Base-by-base conservation (phyloP, 1,140 invertebrate species). In the Cydia amplana region DNA sequence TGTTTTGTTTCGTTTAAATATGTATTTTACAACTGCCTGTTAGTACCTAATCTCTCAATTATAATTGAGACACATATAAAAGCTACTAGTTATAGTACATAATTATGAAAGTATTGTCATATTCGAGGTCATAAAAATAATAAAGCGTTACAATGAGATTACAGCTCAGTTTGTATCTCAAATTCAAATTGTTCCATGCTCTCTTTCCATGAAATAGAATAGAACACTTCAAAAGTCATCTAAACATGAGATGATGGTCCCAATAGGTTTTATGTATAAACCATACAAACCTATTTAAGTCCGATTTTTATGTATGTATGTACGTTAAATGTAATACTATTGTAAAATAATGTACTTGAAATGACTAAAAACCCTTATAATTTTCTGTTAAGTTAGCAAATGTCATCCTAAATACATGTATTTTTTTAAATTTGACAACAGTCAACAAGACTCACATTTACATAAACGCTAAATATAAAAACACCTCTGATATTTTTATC, bases 41-140 rank as follows among this genome's bases (percentile, higher is more conserved):
- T 25, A 18, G 32, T 36, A 40, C 32, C 65, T 65, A 65, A 43
- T 36, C 7, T 65, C 25, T 70, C 64, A 67, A 55, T 55, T 70
- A 70, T 36, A 46, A 70, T 65, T 55, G 20, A 73, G 74, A 36
- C 72, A 77, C 75, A 75, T 79, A 77, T 32, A 79, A 79, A 79
- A 77, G 74, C 78, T 79, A 79, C 70, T 20, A 70, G 43, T 73
- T 77, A 77, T 36, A 70, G 18, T 75, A 64, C 20, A 74, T 36
- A 73, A 65, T 55, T 63, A 72, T 73, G 20, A 72, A 43, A 25
- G 49, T 79, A 79, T 77, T 79, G 78, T 79, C 75, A 49, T 74
- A 73, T 75, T 75, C 51, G 73, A 73, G 51, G 67, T 75, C 12
- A 65, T 76, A 55, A 67, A 67, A 25, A 74, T 63, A 74, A 63